Base-by-base conservation (phyloP, 1,140 invertebrate genomes). In the Panagrolaimus sp. region DNA sequence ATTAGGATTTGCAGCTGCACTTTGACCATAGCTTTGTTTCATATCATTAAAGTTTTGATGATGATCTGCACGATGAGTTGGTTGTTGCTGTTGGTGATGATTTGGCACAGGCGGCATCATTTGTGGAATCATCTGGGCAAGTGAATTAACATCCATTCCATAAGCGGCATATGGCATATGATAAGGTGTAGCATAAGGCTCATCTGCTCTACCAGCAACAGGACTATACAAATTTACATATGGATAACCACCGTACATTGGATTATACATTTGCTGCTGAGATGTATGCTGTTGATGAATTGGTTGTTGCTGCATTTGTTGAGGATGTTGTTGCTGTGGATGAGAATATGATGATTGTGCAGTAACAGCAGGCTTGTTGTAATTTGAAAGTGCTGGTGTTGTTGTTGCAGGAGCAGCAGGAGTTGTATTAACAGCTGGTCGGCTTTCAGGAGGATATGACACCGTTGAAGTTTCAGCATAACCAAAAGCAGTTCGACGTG, bases 251-350 rank as follows among this genome's bases (percentile, higher is more conserved):
- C 14, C 17, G 17, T 58, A 58, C 52, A 58, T 21, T 28, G 52
- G 52, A 58, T 58, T 58, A 28, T 21, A 58, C 52, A 58, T 58
- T 8, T 58, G 52, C 8, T 58, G 52, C 17, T 58, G 52, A 21
- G 52, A 58, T 12, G 52, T 58, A 28, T 58, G 52, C 52, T 58
- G 52, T 28, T 58, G 52, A 17, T 58, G 52, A 21, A 58, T 9
- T 1, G 48, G 10, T n/a, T 26, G 21, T 28, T 21, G 10, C 7
- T 38, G 32, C 32, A 38, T 38, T 38, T 58, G 52, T 28, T 58
- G 52, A 17, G 21, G 52, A 21, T 26, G 17, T 8, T 17, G 10
- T 12, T 26, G 17, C 48, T n/a, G 7, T 15, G 15, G 5, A 28
- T 58, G 52, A 58, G 14, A n/a, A 21, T 26, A 21, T 28, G 52